Conservation (phyloP, 2,113 vertebrate genomes). For the Nothobranchius kuhntae region DNA sequence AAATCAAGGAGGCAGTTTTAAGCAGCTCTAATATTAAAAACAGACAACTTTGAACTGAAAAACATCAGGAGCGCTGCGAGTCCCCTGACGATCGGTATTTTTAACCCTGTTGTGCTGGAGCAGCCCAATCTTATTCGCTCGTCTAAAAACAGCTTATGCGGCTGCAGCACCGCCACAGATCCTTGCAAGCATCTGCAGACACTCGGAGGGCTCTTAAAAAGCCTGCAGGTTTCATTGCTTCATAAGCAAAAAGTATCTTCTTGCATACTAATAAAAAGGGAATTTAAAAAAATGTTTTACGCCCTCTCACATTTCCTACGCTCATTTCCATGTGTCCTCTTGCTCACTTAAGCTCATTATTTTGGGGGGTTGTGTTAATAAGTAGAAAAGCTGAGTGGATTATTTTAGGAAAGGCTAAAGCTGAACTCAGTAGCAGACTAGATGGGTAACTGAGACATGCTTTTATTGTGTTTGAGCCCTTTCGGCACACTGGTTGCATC, state of each 20-base stretch:
- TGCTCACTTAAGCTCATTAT: too few relatives aligned
- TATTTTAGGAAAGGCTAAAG: too few relatives aligned
- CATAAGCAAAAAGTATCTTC: slow-evolving; percentile 35
- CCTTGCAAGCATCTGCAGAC: slow-evolving; percentile 22
- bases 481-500: too few relatives aligned
- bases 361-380: too few relatives aligned
- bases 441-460: too few relatives aligned
- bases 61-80: slow-evolving; percentile 8
- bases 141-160: slow-evolving; percentile 49
- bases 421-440: too few relatives aligned
- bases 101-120: slow-evolving; percentile 26
- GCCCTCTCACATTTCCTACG: slow-evolving; percentile 6
- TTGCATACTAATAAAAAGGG: slow-evolving; percentile 55
- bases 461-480: too few relatives aligned
- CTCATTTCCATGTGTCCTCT: not conserved
- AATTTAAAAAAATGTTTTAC: slow-evolving; percentile 50
- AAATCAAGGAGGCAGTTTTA: not conserved
- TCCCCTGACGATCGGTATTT: slow-evolving; percentile 20
- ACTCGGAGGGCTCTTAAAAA: slow-evolving; percentile 24
- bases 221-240: slow-evolving; percentile 39
- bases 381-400: too few relatives aligned
- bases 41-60: slow-evolving; percentile 24
- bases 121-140: slow-evolving; percentile 27
- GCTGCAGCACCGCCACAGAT: slow-evolving; percentile 12
- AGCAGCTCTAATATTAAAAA: slow-evolving; percentile 21